These are phyloP conservation scores for Xenentodon cancila DNA, from an alignment of 2,797 vertebrate genomes.

Conservation along the genomic window DNA sequence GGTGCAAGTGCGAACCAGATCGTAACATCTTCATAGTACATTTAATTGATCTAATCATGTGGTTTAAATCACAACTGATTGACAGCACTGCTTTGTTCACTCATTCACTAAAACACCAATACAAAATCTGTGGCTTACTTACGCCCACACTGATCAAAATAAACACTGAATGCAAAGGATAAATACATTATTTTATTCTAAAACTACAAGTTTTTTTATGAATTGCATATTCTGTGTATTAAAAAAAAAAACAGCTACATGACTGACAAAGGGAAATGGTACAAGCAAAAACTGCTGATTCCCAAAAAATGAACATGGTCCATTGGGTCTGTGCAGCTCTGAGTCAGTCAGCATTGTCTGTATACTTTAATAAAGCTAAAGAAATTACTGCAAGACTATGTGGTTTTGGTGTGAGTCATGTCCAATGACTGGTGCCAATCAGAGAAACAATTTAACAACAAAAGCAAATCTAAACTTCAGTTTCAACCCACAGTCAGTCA, in stretches of 20 bases:
- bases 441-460: background rate
- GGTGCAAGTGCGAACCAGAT: no score
- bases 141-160: no score
- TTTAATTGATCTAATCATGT: no score
- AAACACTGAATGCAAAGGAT: no score
- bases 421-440: background rate
- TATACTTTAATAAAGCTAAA: background rate
- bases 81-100: no score
- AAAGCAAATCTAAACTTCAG: slow-evolving; percentile 1
- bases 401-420: background rate
- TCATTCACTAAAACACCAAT: no score
- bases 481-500: slow-evolving; percentile 12
- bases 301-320: background rate
- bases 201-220: no score
- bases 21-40: slow-evolving; percentile 30
- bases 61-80: no score
- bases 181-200: no score
- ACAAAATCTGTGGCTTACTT: no score
- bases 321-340: background rate
- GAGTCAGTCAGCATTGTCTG: background rate
- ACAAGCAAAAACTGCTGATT: background rate
- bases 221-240: no score
- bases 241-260: background rate
- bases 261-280: background rate
- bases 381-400: background rate